These are phyloP conservation scores for Habrosyne pyritoides DNA, from an alignment of 2,888 invertebrate species.

Conservation along the genomic window DNA sequence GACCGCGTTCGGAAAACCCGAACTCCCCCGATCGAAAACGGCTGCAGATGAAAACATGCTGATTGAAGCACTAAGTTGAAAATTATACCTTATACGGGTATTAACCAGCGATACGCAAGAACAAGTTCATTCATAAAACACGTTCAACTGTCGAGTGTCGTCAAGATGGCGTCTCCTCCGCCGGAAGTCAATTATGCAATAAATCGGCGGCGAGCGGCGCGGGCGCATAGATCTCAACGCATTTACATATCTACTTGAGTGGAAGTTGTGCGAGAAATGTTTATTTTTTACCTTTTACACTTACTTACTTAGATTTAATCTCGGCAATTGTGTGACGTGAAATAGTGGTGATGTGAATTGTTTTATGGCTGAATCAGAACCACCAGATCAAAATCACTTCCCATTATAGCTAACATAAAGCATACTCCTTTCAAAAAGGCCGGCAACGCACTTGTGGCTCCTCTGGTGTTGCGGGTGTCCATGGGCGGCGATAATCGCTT, in stretches of 20 bases:
- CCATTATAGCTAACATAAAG: background rate
- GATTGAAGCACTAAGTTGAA: background rate
- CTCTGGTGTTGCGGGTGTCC: too few species aligned
- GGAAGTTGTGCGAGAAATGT: conserved; percentile 4
- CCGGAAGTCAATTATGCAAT: conserved; percentile 58
- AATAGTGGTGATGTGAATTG: background rate
- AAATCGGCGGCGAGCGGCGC: conserved; percentile 45
- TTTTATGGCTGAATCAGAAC: background rate
- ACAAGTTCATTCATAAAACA: conserved; percentile 9
- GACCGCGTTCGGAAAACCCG: background rate
- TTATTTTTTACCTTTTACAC: background rate
- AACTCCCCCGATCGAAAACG: background rate
- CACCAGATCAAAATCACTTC: background rate
- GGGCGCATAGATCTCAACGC: conserved; percentile 11
- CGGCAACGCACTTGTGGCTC: too few species aligned
- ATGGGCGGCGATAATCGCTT: too few species aligned
- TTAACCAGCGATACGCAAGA: background rate
- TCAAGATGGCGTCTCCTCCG: conserved; percentile 41
- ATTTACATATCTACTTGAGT: conserved; percentile 8
- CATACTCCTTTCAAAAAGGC: too few species aligned
- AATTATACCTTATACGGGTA: background rate
- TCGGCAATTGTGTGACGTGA: background rate
- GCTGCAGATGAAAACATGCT: background rate
- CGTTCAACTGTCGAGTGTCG: conserved; percentile 6
- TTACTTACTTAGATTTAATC: background rate